Percentiles rank a stretch among this genome's conserved stretches.
These are phyloP conservation scores for Barnardius zonarius DNA, from an alignment of 2,113 vertebrate genomes.

Conservation along the genomic window DNA sequence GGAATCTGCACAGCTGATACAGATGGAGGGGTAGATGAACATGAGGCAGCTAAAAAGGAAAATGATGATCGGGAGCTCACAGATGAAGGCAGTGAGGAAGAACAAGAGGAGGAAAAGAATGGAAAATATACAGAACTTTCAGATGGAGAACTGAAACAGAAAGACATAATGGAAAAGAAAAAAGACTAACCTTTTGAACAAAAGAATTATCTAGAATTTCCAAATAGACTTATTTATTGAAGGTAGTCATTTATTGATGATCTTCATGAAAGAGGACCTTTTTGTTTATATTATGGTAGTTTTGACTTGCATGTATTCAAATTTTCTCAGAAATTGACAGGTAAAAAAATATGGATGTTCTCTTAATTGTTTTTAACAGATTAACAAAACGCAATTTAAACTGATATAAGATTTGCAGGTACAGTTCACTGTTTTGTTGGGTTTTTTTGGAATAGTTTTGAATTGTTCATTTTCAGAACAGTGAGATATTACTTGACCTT, in stretches of 20 bases:
- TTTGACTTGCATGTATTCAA: slow-evolving; percentile 66
- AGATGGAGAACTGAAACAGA: slow-evolving; percentile 70
- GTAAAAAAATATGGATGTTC: background rate
- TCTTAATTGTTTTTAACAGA: slow-evolving; percentile 3
- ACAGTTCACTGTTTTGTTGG: background rate
- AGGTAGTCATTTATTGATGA: slow-evolving; percentile 62
- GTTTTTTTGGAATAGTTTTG: background rate
- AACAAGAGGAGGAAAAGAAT: slow-evolving; percentile 66
- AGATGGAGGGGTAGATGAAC: slow-evolving; percentile 80
- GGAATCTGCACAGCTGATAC: slow-evolving; percentile 95
- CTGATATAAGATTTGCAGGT: background rate
- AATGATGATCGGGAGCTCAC: slow-evolving; percentile 52
- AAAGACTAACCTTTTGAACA: slow-evolving; percentile 64
- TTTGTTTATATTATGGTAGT: slow-evolving; percentile 60
- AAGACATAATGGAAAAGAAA: slow-evolving; percentile 77
- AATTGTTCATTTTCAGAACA: background rate
- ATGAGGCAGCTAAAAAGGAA: slow-evolving; percentile 80
- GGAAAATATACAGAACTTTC: slow-evolving; percentile 35
- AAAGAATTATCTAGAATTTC: slow-evolving; percentile 50
- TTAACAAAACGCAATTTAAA: background rate
- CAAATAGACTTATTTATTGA: slow-evolving; percentile 77
- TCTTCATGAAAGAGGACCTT: slow-evolving; percentile 62
- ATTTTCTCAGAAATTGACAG: slow-evolving; percentile 2
- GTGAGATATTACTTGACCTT: background rate
- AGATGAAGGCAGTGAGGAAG: slow-evolving; percentile 75